Conservation (phyloP, 64 coral and sea anemone genomes). For the Dendrophyllia cribrosa region DNA sequence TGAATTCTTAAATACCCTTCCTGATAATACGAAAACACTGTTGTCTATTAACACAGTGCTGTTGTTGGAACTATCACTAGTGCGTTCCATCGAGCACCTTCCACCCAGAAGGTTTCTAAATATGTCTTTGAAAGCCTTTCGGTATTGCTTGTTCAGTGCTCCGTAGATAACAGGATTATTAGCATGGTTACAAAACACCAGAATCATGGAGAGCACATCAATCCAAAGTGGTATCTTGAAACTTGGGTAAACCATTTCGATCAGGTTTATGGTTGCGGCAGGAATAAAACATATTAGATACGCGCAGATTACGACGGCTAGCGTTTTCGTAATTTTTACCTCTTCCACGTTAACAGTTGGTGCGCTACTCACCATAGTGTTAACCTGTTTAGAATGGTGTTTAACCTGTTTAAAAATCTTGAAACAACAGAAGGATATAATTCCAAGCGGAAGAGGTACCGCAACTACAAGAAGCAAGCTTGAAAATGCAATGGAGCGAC, state of each 20-base stretch:
- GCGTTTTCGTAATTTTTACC: constrained; percentile 74
- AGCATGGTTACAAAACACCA: constrained; percentile 81
- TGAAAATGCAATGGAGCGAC: constrained; percentile 45
- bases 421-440: constrained; percentile 68
- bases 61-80: neutral
- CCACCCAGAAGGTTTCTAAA: constrained; percentile 4
- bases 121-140: constrained; percentile 72
- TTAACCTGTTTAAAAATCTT: constrained; percentile 67
- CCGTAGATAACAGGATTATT: constrained; percentile 92
- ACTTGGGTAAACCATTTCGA: constrained; percentile 66
- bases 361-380: neutral
- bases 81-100: neutral
- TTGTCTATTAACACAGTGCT: neutral
- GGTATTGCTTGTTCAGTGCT: constrained; percentile 80
- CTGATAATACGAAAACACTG: neutral
- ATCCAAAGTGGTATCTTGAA: constrained; percentile 72
- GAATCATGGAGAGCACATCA: constrained; percentile 67
- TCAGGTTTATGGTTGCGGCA: constrained; percentile 68
- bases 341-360: constrained; percentile 71
- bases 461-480: constrained; percentile 21
- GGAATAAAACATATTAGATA: constrained; percentile 82
- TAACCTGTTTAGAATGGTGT: constrained; percentile 43
- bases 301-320: constrained; percentile 65
- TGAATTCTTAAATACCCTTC: neutral
- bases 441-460: constrained; percentile 45